phyloP scores from a whole-genome alignment of 2,797 vertebrate species.

The Bovichtus variegatus region DNA sequence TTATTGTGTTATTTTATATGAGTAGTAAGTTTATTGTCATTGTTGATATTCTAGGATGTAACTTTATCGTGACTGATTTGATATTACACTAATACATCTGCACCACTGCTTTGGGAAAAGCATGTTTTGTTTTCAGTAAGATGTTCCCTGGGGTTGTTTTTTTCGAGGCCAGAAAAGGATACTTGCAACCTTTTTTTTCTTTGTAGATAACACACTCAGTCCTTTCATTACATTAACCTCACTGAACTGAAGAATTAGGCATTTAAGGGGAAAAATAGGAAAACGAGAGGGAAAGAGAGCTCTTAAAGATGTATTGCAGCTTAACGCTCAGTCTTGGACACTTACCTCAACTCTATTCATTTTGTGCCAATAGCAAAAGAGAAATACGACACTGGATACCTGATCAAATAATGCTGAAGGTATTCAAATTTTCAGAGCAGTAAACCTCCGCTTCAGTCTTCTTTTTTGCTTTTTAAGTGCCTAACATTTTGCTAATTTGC shows the following conservation, averaged over 20 bases:
- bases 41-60: slow-evolving; percentile 76
- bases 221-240: slow-evolving; percentile 59
- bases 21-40: slow-evolving; percentile 76
- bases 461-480: slow-evolving; percentile 47
- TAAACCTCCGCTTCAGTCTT: slow-evolving; percentile 37
- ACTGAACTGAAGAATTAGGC: slow-evolving; percentile 69
- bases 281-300: slow-evolving; percentile 81
- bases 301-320: slow-evolving; percentile 70
- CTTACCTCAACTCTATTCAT: slow-evolving; percentile 78
- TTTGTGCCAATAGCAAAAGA: slow-evolving; percentile 77
- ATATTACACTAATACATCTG: slow-evolving; percentile 75
- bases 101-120: slow-evolving; percentile 80
- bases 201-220: slow-evolving; percentile 67
- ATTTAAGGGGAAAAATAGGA: slow-evolving; percentile 77
- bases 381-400: slow-evolving; percentile 45
- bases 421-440: slow-evolving; percentile 33
- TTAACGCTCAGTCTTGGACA: slow-evolving; percentile 68
- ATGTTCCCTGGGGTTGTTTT: slow-evolving; percentile 47
- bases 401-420: slow-evolving; percentile 41
- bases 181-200: slow-evolving; percentile 48
- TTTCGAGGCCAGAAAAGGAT: slow-evolving; percentile 66
- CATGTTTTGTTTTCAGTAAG: slow-evolving; percentile 55
- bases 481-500: slow-evolving; percentile 58
- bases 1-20: slow-evolving; percentile 80
- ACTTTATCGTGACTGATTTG: slow-evolving; percentile 76